Evolutionary conservation across 2,797 vertebrate genomes (phyloP).

Genomic region (Podarcis lilfordi): DNA sequence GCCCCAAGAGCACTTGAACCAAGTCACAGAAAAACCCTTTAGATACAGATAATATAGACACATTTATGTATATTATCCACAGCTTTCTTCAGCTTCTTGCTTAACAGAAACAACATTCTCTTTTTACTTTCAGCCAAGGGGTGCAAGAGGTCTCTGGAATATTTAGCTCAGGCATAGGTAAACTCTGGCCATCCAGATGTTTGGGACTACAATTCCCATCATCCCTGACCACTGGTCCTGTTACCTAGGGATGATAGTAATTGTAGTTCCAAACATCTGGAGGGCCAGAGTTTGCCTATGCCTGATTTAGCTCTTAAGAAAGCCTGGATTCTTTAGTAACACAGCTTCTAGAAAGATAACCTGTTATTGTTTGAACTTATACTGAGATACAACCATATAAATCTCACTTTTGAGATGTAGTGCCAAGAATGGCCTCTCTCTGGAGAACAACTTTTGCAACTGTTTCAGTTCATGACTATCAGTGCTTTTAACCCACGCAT

Average conservation of each 20-base stretch:
- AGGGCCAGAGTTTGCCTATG: no score
- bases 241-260: no score
- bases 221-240: no score
- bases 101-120: neutral
- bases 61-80: no score
- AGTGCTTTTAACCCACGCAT: neutral
- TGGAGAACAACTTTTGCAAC: neutral
- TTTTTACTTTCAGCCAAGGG: neutral
- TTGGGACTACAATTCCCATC: no score
- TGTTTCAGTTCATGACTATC: neutral
- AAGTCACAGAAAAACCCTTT: neutral
- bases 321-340: neutral
- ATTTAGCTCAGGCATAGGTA: neutral
- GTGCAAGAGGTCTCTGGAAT: neutral
- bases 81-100: neutral
- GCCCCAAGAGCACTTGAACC: neutral
- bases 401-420: neutral
- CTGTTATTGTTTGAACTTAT: neutral
- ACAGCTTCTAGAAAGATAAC: neutral
- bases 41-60: neutral
- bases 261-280: neutral
- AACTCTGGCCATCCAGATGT: neutral
- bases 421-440: neutral
- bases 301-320: neutral
- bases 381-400: no score